Conservation (phyloP, 2,888 invertebrate species). For the Clepsis dumicolana region DNA sequence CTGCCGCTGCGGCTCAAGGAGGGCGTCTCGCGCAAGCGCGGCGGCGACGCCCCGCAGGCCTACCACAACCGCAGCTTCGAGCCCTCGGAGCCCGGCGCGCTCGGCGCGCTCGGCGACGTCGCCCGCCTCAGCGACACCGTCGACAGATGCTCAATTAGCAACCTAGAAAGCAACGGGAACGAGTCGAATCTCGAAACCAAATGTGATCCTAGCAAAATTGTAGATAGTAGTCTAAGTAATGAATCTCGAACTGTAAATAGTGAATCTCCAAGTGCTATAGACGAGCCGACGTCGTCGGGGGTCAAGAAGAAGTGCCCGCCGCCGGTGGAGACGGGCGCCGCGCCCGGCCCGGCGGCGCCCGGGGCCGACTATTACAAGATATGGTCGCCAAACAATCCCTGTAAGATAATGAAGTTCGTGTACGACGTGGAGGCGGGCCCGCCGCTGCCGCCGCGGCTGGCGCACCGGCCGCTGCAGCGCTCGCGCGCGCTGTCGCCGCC, state of each 20-base stretch:
- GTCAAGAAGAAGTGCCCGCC: constrained; percentile 86
- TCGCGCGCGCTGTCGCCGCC: constrained; percentile 85
- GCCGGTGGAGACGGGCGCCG: constrained; percentile 83
- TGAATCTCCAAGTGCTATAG: constrained; percentile 76
- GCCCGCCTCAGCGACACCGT: constrained; percentile 82
- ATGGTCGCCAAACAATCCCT: constrained; percentile 88
- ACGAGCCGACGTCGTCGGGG: constrained; percentile 75
- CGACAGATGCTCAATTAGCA: constrained; percentile 86
- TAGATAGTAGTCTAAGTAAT: constrained; percentile 76
- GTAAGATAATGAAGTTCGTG: constrained; percentile 85
- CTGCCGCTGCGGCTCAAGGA: constrained; percentile 85
- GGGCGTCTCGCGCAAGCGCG: constrained; percentile 80
- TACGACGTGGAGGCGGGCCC: constrained; percentile 87
- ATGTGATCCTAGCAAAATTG: constrained; percentile 83
- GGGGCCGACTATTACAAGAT: constrained; percentile 89
- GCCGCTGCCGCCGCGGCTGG: constrained; percentile 86
- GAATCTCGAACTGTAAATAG: constrained; percentile 80
- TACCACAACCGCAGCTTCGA: constrained; percentile 84
- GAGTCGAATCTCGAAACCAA: constrained; percentile 73
- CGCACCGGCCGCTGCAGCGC: constrained; percentile 88
- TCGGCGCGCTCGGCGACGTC: constrained; percentile 73
- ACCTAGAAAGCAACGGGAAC: constrained; percentile 80
- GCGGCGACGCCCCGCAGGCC: constrained; percentile 79
- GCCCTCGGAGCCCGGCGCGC: constrained; percentile 71
- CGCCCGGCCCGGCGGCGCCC: constrained; percentile 79